Evolutionary conservation across 2,888 invertebrate species (phyloP), one percentile per base, ranked within the genome.

Genomic region (Acleris cristana): DNA sequence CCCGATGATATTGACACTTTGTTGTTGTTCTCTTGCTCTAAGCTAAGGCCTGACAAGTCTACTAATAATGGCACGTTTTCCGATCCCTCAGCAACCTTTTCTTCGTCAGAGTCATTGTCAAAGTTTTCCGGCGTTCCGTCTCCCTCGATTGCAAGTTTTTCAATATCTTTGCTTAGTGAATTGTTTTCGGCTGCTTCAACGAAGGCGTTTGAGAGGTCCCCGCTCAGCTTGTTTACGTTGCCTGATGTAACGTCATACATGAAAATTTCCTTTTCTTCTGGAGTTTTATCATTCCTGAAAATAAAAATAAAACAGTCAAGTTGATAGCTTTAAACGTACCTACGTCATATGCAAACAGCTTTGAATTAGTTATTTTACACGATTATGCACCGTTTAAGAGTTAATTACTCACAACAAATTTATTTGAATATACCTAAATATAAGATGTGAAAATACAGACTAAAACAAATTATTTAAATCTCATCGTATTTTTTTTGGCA

Each of bases 171-270:
- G 72, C 94, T 94, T 56, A 94, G 88, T 10, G 97, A 95, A 85
- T 97, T 97, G 74, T 96, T 96, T 88, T 97, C 97, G 23, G 97
- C 97, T 54, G 97, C 97, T 80, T 96, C 96, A 2, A 97, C 97
- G 77, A 97, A 97, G 48, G 97, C 96, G 60, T 95, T 95, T 5
- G 97, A 97, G 60, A 97, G 90, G 78, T 97, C 97, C 2, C 97
- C 97, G 73, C 94, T 95, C 23, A 97, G 89, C 86, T 96, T 96
- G 84, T 95, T 97, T 2, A 97, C 96, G 51, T 94, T 94, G 77
- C 96, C 94, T 4, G 96, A 95, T 70, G 93, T 89, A 54, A 97
- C 95, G 81, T 97, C 97, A 83, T 97, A 97, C 97, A 97, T 97
- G 87, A 95, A 97, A 76, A 97, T 97, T 90, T 97, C 97, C 80